Conservation (phyloP, 2,113 vertebrate species). For the Oncorhynchus keta region DNA sequence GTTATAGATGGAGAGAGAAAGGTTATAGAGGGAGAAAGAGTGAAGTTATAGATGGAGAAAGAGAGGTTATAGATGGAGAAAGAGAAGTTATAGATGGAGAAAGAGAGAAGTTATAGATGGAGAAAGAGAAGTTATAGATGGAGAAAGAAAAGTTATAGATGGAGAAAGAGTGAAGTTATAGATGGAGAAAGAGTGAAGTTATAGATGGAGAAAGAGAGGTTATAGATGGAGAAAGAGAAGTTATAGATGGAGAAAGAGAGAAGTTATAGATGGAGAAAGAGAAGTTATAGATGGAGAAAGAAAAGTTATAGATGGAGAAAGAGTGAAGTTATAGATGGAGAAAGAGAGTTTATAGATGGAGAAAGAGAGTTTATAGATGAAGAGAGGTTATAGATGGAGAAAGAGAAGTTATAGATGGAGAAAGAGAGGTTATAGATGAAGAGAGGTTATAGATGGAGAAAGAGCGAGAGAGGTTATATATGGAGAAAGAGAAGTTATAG, state of each 20-base stretch:
- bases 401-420: background rate
- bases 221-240: background rate
- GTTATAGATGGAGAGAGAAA: background rate
- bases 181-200: too few species aligned
- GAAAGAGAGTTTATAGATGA: background rate
- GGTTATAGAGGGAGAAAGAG: too few species aligned
- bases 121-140: background rate
- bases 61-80: conserved; percentile 13
- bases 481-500: background rate
- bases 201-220: background rate
- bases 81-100: conserved; percentile 8
- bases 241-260: background rate
- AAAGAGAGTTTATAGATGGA: too few species aligned
- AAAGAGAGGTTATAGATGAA: background rate
- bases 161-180: background rate
- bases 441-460: conserved; percentile 14
- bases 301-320: too few species aligned
- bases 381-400: background rate
- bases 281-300: background rate
- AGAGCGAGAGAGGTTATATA: conserved; percentile 1
- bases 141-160: too few species aligned
- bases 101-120: background rate
- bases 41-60: background rate
- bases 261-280: conserved; percentile 9
- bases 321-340: background rate